Conservation (phyloP, 2,888 invertebrate genomes). For the Julus scanicus region DNA sequence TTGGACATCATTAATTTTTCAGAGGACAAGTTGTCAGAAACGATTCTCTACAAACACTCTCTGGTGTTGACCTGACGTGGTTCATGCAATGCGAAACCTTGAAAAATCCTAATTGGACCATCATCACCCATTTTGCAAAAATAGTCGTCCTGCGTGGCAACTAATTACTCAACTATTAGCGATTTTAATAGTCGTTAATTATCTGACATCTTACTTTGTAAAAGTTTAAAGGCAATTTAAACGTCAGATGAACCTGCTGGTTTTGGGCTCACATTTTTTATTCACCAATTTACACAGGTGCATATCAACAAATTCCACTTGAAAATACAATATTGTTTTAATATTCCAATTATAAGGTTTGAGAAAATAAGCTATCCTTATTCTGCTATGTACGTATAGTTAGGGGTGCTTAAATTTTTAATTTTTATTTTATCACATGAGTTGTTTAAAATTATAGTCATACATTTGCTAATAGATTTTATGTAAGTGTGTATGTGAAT, state of each 20-base stretch:
- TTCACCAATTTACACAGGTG: too few species aligned
- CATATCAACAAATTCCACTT: too few species aligned
- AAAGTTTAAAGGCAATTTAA: neutral
- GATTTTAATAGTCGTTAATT: neutral
- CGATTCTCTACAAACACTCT: neutral
- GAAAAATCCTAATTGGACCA: neutral
- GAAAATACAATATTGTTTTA: too few species aligned
- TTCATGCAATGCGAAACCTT: neutral
- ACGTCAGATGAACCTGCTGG: neutral
- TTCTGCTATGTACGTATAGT: too few species aligned
- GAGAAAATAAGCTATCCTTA: too few species aligned
- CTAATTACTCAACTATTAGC: neutral
- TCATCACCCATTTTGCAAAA: neutral
- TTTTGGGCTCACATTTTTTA: too few species aligned
- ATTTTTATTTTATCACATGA: too few species aligned
- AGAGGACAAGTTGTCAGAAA: neutral
- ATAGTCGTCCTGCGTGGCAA: neutral
- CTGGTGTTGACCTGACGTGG: neutral
- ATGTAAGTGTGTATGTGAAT: too few species aligned
- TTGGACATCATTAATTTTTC: neutral
- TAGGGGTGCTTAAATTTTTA: too few species aligned
- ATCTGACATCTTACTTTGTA: neutral
- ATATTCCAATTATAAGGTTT: too few species aligned
- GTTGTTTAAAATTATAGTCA: too few species aligned
- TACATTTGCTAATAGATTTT: too few species aligned